These are phyloP conservation scores for Slavum lentiscoides DNA, from an alignment of 2,888 invertebrate species.

Conservation along the genomic window DNA sequence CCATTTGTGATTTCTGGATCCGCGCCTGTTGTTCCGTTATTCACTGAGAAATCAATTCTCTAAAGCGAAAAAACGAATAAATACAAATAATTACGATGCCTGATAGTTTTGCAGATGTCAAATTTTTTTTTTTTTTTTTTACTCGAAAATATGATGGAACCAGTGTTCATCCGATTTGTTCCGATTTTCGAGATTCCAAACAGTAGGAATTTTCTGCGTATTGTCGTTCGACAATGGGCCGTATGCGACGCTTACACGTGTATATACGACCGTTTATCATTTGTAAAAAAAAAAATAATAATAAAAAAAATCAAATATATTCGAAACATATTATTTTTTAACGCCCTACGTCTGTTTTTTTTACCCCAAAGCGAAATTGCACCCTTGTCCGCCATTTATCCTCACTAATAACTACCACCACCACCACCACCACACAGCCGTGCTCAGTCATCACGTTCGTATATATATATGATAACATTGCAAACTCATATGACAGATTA, in stretches of 20 bases:
- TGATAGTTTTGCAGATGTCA: too few relatives aligned
- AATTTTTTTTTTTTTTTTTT: too few relatives aligned
- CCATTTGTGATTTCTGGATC: too few relatives aligned
- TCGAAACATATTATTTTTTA: conserved; percentile 13
- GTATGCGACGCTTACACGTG: not conserved
- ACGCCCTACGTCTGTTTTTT: conserved; percentile 12
- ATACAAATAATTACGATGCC: too few relatives aligned
- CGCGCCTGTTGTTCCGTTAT: too few relatives aligned
- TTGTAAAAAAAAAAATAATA: not conserved
- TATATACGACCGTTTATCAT: not conserved
- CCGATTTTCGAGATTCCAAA: too few relatives aligned
- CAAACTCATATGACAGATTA: not conserved
- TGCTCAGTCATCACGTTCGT: not conserved
- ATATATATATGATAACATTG: not conserved
- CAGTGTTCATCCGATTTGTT: too few relatives aligned
- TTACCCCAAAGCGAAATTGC: conserved; percentile 4
- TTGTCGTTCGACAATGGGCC: too few relatives aligned
- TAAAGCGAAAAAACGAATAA: too few relatives aligned
- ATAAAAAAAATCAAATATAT: not conserved
- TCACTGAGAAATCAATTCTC: too few relatives aligned
- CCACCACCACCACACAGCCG: not conserved
- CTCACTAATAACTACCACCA: conserved; percentile 1
- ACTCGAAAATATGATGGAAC: too few relatives aligned
- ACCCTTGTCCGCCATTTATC: conserved; percentile 26
- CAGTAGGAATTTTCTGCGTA: too few relatives aligned